Evolutionary conservation across 2,113 vertebrate species (phyloP).

Genomic region (Philantomba maxwellii): DNA sequence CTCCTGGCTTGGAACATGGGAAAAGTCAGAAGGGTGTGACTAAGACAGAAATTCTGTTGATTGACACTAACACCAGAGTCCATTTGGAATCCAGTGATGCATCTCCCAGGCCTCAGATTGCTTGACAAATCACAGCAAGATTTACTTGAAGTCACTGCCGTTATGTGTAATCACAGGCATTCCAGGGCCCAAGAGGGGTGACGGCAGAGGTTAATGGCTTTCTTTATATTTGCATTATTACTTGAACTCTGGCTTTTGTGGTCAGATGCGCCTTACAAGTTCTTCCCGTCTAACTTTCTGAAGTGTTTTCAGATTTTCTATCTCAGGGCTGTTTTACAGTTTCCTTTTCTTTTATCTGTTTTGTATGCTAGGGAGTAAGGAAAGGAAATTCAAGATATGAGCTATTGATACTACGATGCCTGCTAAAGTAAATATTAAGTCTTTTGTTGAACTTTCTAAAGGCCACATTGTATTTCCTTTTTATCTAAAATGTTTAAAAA

Average conservation of each 20-base stretch:
- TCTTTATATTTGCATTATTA: constrained; percentile 44
- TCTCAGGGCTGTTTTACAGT: not conserved
- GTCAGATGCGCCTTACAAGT: not conserved
- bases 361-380: not conserved
- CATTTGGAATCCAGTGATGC: not conserved
- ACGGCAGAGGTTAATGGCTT: constrained; percentile 42
- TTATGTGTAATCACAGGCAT: not conserved
- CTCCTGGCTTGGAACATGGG: not conserved
- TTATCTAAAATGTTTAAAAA: not conserved
- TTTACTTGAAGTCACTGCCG: constrained; percentile 18
- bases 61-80: not conserved
- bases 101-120: not conserved
- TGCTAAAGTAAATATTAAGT: not conserved
- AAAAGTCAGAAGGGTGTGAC: not conserved
- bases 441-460: constrained; percentile 23
- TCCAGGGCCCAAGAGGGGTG: not conserved
- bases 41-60: not conserved
- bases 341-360: not conserved
- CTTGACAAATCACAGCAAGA: not conserved
- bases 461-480: not conserved
- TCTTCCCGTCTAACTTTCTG: not conserved
- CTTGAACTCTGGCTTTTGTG: constrained; percentile 21
- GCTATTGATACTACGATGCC: not conserved
- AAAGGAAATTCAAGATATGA: not conserved
- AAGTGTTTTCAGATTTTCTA: not conserved